A percentile compares a stretch with the other conserved stretches of the same genome.
Evolutionary conservation across 2,113 vertebrate species (phyloP).

Genomic region (Sander lucioperca): DNA sequence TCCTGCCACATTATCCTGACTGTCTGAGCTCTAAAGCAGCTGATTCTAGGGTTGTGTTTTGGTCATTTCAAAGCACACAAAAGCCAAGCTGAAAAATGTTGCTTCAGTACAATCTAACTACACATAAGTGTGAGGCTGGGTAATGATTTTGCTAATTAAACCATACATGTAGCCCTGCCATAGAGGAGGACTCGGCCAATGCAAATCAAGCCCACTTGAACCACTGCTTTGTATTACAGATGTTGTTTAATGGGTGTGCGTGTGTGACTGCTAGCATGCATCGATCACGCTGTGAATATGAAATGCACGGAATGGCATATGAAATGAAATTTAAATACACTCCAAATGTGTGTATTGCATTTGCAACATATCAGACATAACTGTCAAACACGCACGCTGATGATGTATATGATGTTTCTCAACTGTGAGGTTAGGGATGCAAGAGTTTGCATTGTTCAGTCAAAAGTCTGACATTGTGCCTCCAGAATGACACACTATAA

Average conservation of each 20-base stretch:
- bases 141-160: constrained; percentile 31
- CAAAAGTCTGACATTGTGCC: not conserved
- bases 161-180: constrained; percentile 5
- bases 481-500: not conserved
- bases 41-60: not conserved
- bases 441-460: not conserved
- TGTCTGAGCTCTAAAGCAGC: constrained; percentile 11
- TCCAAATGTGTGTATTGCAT: constrained; percentile 50
- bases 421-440: not conserved
- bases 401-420: constrained; percentile 5
- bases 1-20: constrained; percentile 4
- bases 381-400: not conserved
- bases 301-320: constrained; percentile 59
- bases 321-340: constrained; percentile 58
- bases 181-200: constrained; percentile 30
- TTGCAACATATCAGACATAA: constrained; percentile 15
- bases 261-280: constrained; percentile 55
- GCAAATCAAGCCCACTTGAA: constrained; percentile 68
- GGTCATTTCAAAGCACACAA: constrained; percentile 18
- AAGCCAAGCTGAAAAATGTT: constrained; percentile 24
- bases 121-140: constrained; percentile 12
- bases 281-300: constrained; percentile 52
- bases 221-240: constrained; percentile 54
- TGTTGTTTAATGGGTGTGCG: constrained; percentile 35
- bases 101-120: constrained; percentile 41